These are phyloP conservation scores for Montipora foliosa DNA, from an alignment of 64 coral and sea anemone species.

Conservation along the genomic window DNA sequence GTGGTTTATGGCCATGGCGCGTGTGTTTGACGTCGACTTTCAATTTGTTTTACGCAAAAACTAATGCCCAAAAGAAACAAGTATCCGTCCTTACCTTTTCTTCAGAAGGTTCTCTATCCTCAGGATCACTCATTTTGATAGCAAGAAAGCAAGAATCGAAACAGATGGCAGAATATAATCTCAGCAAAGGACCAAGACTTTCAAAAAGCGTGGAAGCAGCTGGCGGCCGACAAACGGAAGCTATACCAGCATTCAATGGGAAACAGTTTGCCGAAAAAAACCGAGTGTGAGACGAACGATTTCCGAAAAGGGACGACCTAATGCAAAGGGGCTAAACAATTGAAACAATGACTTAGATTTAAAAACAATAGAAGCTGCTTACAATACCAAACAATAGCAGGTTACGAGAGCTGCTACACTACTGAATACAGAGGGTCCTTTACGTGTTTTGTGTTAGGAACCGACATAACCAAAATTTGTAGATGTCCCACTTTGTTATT, in stretches of 20 bases:
- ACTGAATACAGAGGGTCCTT: too few species aligned
- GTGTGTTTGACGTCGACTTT: not conserved
- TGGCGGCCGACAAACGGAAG: conserved; percentile 6
- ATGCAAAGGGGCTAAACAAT: too few species aligned
- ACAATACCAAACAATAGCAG: too few species aligned
- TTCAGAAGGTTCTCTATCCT: conserved; percentile 69
- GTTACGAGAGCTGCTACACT: too few species aligned
- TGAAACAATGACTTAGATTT: too few species aligned
- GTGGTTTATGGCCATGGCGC: too few species aligned
- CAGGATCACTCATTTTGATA: conserved; percentile 73
- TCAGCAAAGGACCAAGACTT: not conserved
- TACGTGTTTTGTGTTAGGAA: too few species aligned
- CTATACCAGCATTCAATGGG: not conserved
- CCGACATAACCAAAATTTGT: too few species aligned
- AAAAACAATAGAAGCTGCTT: too few species aligned
- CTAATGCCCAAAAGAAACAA: not conserved
- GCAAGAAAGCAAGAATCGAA: not conserved
- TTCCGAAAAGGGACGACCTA: not conserved
- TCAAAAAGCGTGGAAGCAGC: not conserved
- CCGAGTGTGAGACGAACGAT: not conserved
- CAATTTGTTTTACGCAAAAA: not conserved
- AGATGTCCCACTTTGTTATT: too few species aligned
- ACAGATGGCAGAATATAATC: not conserved
- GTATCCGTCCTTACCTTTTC: conserved; percentile 64
- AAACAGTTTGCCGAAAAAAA: not conserved